Conservation (phyloP, 2,888 invertebrate species). For the Drosophila barbarae region DNA sequence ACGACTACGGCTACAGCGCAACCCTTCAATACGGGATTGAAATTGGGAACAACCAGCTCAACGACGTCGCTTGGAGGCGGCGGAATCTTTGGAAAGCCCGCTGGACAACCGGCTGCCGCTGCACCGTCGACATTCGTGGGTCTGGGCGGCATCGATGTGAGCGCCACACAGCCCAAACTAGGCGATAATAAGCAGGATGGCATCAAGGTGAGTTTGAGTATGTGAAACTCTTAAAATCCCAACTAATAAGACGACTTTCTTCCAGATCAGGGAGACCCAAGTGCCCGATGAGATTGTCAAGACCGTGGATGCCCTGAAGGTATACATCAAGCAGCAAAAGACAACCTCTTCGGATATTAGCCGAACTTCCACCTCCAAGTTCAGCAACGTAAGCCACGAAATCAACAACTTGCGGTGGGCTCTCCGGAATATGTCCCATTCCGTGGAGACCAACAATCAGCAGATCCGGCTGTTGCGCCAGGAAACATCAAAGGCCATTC, state of each 20-base stretch:
- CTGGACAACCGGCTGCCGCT: constrained; percentile 58
- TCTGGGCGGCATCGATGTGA: constrained; percentile 78
- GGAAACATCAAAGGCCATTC: constrained; percentile 86
- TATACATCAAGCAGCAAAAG: constrained; percentile 92
- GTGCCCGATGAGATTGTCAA: constrained; percentile 89
- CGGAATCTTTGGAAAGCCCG: constrained; percentile 71
- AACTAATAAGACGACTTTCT: not conserved
- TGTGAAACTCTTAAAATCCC: not conserved
- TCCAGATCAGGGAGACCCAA: constrained; percentile 78
- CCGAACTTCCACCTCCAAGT: constrained; percentile 81
- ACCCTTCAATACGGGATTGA: constrained; percentile 56
- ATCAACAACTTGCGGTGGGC: constrained; percentile 75
- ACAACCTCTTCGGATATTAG: constrained; percentile 89
- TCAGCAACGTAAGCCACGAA: constrained; percentile 76
- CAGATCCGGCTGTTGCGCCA: constrained; percentile 82
- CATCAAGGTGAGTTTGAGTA: constrained; percentile 57
- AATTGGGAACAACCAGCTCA: constrained; percentile 25
- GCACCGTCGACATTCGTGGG: constrained; percentile 74
- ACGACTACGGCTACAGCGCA: constrained; percentile 72
- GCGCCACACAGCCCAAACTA: constrained; percentile 77
- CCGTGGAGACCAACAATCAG: constrained; percentile 78
- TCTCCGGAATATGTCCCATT: constrained; percentile 77
- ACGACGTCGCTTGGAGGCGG: constrained; percentile 27
- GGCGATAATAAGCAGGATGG: constrained; percentile 78
- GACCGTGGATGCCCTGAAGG: constrained; percentile 89